phyloP scores from a whole-genome alignment of 2,113 vertebrate genomes.

The Ptychochromis oligacanthus region DNA sequence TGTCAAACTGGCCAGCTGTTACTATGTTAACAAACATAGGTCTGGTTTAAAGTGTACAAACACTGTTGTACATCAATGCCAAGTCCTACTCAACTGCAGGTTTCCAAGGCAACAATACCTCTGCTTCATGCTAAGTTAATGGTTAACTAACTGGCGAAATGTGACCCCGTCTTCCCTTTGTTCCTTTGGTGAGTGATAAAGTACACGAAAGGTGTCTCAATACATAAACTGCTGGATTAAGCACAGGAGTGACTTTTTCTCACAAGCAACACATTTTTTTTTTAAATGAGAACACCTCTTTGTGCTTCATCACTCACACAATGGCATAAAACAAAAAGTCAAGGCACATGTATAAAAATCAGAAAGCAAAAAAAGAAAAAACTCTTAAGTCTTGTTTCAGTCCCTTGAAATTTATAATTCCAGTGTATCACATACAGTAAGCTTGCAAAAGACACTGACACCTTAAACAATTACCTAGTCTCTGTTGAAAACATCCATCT shows the following conservation, averaged over 20 bases:
- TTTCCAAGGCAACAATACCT: not conserved
- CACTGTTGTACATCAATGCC: not conserved
- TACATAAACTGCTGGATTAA: not conserved
- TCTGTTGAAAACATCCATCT: not conserved
- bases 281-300: not conserved
- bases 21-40: not conserved
- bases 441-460: not conserved
- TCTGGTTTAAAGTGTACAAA: not conserved
- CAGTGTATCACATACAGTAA: not conserved
- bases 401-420: not conserved
- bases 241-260: not conserved
- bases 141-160: not conserved
- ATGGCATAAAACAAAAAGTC: not conserved
- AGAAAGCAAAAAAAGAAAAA: not conserved
- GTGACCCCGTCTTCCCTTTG: not conserved
- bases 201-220: not conserved
- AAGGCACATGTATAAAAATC: not conserved
- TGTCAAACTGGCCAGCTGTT: not conserved
- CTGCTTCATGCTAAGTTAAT: not conserved
- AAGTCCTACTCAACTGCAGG: not conserved
- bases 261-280: not conserved
- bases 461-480: not conserved
- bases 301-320: not conserved
- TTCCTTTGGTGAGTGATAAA: not conserved
- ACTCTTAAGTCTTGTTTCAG: not conserved